Base-by-base conservation (phyloP, 2,113 vertebrate genomes). In the Perca schrenkii region DNA sequence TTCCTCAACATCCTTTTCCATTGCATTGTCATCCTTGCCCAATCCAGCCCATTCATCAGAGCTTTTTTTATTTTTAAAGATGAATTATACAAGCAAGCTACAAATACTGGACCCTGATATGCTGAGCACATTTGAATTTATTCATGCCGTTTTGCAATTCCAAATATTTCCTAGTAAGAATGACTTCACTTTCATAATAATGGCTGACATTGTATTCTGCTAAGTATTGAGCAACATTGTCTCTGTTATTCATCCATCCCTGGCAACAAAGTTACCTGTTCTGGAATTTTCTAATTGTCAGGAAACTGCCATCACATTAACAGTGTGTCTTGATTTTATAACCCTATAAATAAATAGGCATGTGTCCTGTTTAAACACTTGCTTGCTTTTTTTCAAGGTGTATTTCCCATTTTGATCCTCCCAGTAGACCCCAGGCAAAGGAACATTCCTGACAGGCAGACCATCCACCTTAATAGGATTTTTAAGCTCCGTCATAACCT, bases 401-500 rank as follows among this genome's bases (percentile, higher is more conserved):
- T 11, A 10, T 57, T 67, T 52, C 50, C 52, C 22, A 78, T 64
- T 83, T 78, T 88, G 84, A 84, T 90, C 79, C 65, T 25, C 50
- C 64, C 47, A 58, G 53, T 54, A 61, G 72, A 79, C 62, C 76
- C 7, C 31, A 31, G 34, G 74, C n/a, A 52, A 67, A 83, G 65
- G 8, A 80, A 22, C 22, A 14, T 47, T 80, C 22, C 70, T 36
- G 58, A 54, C 52, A 54, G 80, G 19, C 75, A 43, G 75, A 57
- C 77, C 25, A 54, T 83, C 73, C 49, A 76, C 62, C 79, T 60
- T 91, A 75, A 89, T 65, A 54, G 60, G 88, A 92, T 91, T 91
- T 84, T 76, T 76, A 80, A 88, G 69, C 66, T 73, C 52, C 80
- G 77, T 82, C 77, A 86, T 70, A 70, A 82, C 83, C 50, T 53